A percentile compares a stretch with the other conserved stretches of the same genome.
phyloP scores from a whole-genome alignment of 1,140 invertebrate genomes.

The Condylostylus longicornis region DNA sequence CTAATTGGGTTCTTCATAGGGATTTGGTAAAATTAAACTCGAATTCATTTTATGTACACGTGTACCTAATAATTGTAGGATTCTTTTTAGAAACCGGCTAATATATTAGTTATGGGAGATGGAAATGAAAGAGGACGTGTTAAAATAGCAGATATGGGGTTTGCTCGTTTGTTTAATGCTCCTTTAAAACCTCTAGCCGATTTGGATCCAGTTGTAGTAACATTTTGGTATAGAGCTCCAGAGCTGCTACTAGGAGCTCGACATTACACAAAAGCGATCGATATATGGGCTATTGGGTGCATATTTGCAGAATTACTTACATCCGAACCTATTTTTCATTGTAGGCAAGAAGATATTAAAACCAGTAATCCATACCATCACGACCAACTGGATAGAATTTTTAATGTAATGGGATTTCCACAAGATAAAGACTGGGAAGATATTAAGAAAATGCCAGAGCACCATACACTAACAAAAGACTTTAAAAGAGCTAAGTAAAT shows the following conservation, averaged over 20 bases:
- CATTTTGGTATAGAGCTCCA: slow-evolving; percentile 98
- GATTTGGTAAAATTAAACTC: slow-evolving; percentile 59
- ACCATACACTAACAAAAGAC: slow-evolving; percentile 89
- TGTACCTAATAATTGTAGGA: too few relatives aligned
- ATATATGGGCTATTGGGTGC: slow-evolving; percentile 99
- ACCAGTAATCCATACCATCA: slow-evolving; percentile 99
- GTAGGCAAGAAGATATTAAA: slow-evolving; percentile 98
- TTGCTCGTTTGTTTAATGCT: slow-evolving; percentile 97
- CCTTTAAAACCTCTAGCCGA: slow-evolving; percentile 95
- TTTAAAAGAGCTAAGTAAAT: slow-evolving; percentile 89
- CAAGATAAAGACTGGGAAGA: slow-evolving; percentile 99
- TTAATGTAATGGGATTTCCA: slow-evolving; percentile 99
- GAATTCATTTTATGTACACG: slow-evolving; percentile 5
- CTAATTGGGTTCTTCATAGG: slow-evolving; percentile 98
- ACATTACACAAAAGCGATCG: slow-evolving; percentile 98
- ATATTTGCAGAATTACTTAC: slow-evolving; percentile 96
- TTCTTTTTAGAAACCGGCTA: slow-evolving; percentile 84
- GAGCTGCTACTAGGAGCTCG: slow-evolving; percentile 90
- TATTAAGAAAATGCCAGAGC: slow-evolving; percentile 99
- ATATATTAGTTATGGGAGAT: slow-evolving; percentile 99
- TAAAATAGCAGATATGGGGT: slow-evolving; percentile 99
- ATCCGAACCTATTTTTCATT: slow-evolving; percentile 99
- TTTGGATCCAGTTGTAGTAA: slow-evolving; percentile 98
- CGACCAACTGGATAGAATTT: slow-evolving; percentile 97
- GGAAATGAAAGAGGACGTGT: slow-evolving; percentile 91